These are phyloP conservation scores for Cosmia pyralina DNA, from an alignment of 2,888 invertebrate species.

Conservation along the genomic window DNA sequence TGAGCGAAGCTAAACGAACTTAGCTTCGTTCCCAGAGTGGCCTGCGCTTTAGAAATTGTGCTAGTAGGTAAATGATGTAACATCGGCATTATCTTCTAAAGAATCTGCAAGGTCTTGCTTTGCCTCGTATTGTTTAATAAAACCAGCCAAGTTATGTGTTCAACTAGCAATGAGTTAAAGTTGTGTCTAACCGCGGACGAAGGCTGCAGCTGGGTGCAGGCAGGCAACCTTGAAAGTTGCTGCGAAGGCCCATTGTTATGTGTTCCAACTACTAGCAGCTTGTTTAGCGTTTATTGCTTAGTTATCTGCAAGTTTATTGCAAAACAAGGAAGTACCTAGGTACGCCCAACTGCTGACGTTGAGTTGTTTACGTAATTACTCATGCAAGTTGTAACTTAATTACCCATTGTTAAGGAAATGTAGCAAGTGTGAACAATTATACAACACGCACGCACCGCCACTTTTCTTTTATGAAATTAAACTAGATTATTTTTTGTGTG, in stretches of 20 bases:
- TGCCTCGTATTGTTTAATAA: constrained; percentile 55
- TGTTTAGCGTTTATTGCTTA: constrained; percentile 58
- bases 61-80: background rate
- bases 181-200: constrained; percentile 64
- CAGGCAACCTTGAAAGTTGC: constrained; percentile 72
- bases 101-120: constrained; percentile 50
- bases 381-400: constrained; percentile 48
- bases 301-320: constrained; percentile 52
- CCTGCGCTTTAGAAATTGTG: background rate
- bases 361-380: constrained; percentile 55
- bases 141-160: constrained; percentile 52
- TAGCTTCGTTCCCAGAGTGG: too few relatives aligned
- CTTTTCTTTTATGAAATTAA: constrained; percentile 41
- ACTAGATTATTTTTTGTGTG: constrained; percentile 33
- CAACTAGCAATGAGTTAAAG: constrained; percentile 61
- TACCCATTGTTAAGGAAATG: constrained; percentile 46
- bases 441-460: constrained; percentile 46
- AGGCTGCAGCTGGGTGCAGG: constrained; percentile 63
- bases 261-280: constrained; percentile 49
- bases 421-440: constrained; percentile 46
- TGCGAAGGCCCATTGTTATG: constrained; percentile 67
- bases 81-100: constrained; percentile 21
- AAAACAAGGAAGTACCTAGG: constrained; percentile 31
- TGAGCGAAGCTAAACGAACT: too few relatives aligned
- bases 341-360: constrained; percentile 33